phyloP scores from a whole-genome alignment of 2,113 vertebrate species.

The Lycocorax pyrrhopterus region DNA sequence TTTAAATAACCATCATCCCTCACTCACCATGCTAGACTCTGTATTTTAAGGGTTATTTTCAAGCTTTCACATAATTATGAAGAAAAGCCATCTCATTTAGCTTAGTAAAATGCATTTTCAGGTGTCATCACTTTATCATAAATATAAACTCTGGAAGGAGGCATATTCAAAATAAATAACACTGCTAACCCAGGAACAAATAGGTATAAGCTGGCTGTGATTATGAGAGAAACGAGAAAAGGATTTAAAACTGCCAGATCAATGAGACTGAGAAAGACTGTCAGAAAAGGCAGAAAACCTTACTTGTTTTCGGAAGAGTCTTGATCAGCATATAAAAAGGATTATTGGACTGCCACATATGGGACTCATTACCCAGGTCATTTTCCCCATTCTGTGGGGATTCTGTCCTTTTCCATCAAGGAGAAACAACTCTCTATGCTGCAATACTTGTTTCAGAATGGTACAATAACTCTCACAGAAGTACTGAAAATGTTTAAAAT shows the following conservation, averaged over 20 bases:
- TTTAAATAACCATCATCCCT: background rate
- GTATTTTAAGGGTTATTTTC: background rate
- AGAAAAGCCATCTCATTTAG: background rate
- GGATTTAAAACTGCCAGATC: background rate
- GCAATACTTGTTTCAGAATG: background rate
- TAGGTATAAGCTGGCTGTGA: background rate
- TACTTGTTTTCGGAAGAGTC: background rate
- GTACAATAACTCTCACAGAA: background rate
- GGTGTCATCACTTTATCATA: background rate
- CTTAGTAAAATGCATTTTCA: background rate
- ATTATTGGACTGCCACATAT: background rate
- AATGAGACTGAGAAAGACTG: background rate
- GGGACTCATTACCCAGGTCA: background rate
- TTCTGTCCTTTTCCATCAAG: background rate
- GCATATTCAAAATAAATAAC: background rate
- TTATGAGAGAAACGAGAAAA: background rate
- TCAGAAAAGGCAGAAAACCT: background rate
- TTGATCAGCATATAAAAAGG: slow-evolving; percentile 30
- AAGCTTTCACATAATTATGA: background rate
- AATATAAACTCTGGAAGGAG: background rate
- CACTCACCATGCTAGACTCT: background rate
- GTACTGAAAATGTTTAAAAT: background rate
- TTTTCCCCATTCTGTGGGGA: background rate
- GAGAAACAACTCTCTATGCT: background rate
- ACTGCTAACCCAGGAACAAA: background rate